Percentiles rank a stretch among this genome's conserved stretches.
Conservation (phyloP, 2,113 vertebrate species). For the Scalopus aquaticus region DNA sequence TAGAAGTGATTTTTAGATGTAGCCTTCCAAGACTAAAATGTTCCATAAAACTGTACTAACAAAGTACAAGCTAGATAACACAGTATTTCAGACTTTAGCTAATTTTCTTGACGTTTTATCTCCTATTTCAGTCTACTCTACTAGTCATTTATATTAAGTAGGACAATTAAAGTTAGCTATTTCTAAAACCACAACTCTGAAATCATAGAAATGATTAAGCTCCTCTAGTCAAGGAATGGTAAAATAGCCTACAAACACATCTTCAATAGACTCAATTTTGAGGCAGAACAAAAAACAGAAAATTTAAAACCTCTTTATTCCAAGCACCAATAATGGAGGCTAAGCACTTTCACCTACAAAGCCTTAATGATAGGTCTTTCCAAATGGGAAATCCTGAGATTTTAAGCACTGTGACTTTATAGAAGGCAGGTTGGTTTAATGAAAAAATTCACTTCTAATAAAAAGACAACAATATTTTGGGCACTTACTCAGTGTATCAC, state of each 20-base stretch:
- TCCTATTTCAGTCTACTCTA: constrained; percentile 3
- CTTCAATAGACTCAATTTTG: constrained; percentile 32
- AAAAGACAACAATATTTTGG: constrained; percentile 59
- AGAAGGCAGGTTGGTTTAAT: constrained; percentile 76
- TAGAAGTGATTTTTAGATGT: neutral
- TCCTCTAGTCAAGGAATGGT: constrained; percentile 5
- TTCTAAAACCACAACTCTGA: constrained; percentile 25
- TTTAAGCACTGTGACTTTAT: constrained; percentile 64
- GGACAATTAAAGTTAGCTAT: constrained; percentile 3
- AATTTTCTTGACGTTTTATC: constrained; percentile 26
- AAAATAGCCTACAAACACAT: neutral
- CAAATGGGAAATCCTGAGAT: constrained; percentile 71
- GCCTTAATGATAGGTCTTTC: constrained; percentile 51
- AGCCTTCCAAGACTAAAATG: constrained; percentile 25
- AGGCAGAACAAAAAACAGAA: constrained; percentile 50
- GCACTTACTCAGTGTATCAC: constrained; percentile 74
- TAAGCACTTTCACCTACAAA: constrained; percentile 7
- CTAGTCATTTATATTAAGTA: neutral
- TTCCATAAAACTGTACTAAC: neutral
- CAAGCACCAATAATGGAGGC: constrained; percentile 70
- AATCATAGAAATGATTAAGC: constrained; percentile 42
- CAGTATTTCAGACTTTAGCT: neutral
- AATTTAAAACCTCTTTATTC: constrained; percentile 51
- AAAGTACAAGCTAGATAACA: constrained; percentile 7
- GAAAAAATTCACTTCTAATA: constrained; percentile 63